These are phyloP conservation scores for Lucilia cuprina DNA, from an alignment of 1,140 invertebrate species.

Conservation along the genomic window DNA sequence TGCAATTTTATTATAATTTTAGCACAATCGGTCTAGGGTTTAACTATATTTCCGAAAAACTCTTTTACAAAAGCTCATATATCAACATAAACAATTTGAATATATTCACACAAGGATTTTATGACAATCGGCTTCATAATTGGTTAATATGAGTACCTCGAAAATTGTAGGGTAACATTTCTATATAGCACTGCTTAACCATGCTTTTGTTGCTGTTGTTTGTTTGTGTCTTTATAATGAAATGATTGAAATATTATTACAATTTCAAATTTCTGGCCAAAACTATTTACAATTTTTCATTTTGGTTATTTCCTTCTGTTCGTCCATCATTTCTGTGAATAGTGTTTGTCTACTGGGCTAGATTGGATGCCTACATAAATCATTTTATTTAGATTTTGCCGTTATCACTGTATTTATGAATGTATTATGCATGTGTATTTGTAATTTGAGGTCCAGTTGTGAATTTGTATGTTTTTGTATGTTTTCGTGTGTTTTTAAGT, in stretches of 20 bases:
- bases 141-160: no score
- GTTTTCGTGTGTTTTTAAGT: not conserved
- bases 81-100: no score
- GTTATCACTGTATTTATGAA: not conserved
- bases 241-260: constrained; percentile 32
- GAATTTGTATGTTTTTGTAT: not conserved
- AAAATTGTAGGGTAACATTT: no score
- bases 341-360: not conserved
- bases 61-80: no score
- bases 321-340: not conserved
- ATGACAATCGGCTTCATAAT: no score
- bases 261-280: constrained; percentile 19
- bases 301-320: not conserved
- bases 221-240: not conserved
- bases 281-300: constrained; percentile 12
- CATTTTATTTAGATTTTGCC: not conserved
- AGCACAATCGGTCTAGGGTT: no score
- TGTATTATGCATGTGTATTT: not conserved
- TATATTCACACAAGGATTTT: no score
- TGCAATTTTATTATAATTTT: no score
- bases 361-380: not conserved
- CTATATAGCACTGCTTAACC: no score
- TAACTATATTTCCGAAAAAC: no score
- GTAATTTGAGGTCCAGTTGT: not conserved
- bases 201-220: not conserved